phyloP scores from a whole-genome alignment of 2,888 invertebrate genomes.

The Celastrina argiolus region DNA sequence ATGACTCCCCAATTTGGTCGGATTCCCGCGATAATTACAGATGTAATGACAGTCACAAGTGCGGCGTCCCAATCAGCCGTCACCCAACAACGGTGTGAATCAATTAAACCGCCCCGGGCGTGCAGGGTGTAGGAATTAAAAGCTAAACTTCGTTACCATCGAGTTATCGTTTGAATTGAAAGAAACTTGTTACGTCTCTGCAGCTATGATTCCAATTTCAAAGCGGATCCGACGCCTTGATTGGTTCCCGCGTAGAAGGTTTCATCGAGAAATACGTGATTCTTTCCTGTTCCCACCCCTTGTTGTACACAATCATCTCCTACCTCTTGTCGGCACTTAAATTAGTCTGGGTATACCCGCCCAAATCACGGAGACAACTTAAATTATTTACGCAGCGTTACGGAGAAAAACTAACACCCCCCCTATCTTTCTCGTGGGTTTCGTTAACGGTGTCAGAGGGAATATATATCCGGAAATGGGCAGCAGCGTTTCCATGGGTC shows the following conservation, averaged over 20 bases:
- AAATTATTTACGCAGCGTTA: no score
- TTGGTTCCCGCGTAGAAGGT: conserved; percentile 60
- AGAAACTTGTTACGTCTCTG: conserved; percentile 72
- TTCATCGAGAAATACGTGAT: conserved; percentile 49
- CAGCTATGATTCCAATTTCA: conserved; percentile 71
- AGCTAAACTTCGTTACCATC: conserved; percentile 69
- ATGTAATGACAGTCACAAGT: background rate
- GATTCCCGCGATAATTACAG: background rate
- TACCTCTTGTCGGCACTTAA: background rate
- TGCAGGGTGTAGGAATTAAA: conserved; percentile 59
- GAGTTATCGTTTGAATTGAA: conserved; percentile 71
- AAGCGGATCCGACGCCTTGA: conserved; percentile 69
- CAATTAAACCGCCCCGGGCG: conserved; percentile 55
- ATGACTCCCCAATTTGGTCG: background rate
- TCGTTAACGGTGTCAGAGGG: no score
- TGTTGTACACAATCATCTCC: conserved; percentile 27
- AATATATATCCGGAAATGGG: no score
- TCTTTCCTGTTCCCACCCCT: conserved; percentile 41
- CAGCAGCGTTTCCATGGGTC: no score
- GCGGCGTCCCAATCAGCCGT: conserved; percentile 39
- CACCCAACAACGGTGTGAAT: conserved; percentile 52
- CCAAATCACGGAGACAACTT: background rate
- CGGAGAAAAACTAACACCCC: no score
- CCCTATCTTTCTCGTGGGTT: no score
- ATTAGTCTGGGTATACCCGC: background rate